Percentiles rank a stretch among this genome's conserved stretches.
Conservation (phyloP, 35 echinoderm and acorn worm genomes). For the Eucidaris tribuloides region DNA sequence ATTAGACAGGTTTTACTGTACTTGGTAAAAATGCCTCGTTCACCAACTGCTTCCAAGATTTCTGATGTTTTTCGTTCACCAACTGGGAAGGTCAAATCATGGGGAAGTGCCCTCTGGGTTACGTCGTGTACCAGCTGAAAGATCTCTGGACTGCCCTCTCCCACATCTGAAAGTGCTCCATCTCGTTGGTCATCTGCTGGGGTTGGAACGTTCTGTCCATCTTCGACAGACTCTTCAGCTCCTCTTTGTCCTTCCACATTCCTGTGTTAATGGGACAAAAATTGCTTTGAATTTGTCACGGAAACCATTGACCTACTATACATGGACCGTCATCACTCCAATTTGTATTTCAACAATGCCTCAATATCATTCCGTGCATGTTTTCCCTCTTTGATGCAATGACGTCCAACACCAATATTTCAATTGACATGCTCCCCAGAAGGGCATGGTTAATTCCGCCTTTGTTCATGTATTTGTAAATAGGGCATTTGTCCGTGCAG, state of each 20-base stretch:
- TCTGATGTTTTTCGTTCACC: no score
- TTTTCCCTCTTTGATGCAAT: not conserved
- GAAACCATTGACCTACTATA: not conserved
- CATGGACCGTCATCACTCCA: not conserved
- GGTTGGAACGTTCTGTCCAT: conserved; percentile 47
- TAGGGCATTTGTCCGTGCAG: no score
- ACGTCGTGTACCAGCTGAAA: conserved; percentile 44
- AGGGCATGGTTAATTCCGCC: not conserved
- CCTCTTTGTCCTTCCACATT: conserved; percentile 80
- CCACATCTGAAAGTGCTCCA: conserved; percentile 40
- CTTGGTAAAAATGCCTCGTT: no score
- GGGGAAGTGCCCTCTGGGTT: no score
- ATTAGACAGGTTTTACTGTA: no score
- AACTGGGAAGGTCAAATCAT: no score
- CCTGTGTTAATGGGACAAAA: conserved; percentile 26
- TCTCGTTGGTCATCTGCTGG: conserved; percentile 4
- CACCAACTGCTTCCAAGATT: no score
- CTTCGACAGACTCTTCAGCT: conserved; percentile 36
- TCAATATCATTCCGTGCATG: not conserved
- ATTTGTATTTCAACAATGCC: not conserved
- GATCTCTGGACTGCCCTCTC: conserved; percentile 51
- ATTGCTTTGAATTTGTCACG: not conserved
- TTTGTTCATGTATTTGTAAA: no score
- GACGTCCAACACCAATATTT: not conserved
- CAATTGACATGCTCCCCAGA: not conserved